A percentile compares a stretch with the other conserved stretches of the same genome.
These are phyloP conservation scores for Vanessa cardui DNA, from an alignment of 2,888 invertebrate genomes.

Conservation along the genomic window DNA sequence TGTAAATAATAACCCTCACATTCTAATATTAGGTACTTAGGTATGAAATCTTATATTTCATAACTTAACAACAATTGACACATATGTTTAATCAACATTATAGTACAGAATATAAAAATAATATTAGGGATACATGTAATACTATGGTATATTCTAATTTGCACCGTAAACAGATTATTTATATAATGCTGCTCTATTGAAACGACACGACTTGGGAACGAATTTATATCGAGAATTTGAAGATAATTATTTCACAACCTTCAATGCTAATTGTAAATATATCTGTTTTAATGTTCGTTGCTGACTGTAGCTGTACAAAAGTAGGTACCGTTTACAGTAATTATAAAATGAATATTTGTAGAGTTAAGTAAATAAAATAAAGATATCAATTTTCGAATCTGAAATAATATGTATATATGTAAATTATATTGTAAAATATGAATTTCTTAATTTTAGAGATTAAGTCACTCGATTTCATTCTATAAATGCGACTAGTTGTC, in stretches of 20 bases:
- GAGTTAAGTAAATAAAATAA: no score
- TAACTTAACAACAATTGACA: constrained; percentile 33
- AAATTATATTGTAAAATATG: no score
- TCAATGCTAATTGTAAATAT: not conserved
- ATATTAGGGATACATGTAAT: constrained; percentile 11
- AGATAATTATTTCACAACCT: constrained; percentile 26
- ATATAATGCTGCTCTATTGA: not conserved
- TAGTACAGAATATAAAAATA: constrained; percentile 23
- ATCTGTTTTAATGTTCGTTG: no score
- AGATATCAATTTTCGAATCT: no score
- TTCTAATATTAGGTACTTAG: constrained; percentile 49
- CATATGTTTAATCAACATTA: constrained; percentile 21
- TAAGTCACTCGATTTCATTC: constrained; percentile 2
- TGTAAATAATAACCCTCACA: constrained; percentile 48
- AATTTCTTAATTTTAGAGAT: not conserved
- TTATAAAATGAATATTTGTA: no score
- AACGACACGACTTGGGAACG: not conserved
- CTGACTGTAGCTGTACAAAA: no score
- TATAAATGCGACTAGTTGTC: constrained; percentile 26
- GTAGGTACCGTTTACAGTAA: no score
- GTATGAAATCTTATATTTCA: constrained; percentile 32
- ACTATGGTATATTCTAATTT: constrained; percentile 15
- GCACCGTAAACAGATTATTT: constrained; percentile 12
- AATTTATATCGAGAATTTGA: constrained; percentile 10
- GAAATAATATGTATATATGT: no score